Evolutionary conservation across 2,113 vertebrate species (phyloP), one percentile per base, ranked within the genome.

Genomic region (Sitta europaea): DNA sequence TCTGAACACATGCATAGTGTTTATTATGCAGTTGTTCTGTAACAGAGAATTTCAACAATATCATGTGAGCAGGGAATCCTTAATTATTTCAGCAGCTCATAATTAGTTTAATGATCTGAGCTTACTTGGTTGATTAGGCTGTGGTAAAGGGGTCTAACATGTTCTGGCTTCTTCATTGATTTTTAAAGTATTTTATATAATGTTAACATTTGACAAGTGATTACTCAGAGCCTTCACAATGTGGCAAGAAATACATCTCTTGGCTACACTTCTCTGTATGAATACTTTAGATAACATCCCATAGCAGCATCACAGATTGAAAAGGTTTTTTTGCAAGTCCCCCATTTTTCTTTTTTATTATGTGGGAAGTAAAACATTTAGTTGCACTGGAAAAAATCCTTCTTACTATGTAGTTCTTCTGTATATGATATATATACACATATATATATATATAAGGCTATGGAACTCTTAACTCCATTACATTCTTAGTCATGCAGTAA

Each of bases 31-130:
- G 29, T 90, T 94, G 63, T 78, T 86, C 74, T 78, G 63, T 71
- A 84, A 81, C 21, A 67, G 83, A 84, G 68, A 89, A 90, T 88
- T 96, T 63, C 75, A 86, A 57, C 81, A 88, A 48, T 67, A 84
- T 72, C 59, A 83, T 1, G 1, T 86, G 74, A 94, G 77, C 76
- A 94, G 75, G 71, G 58, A 96, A 77, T 86, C 55, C 53, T 88
- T 95, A 94, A 90, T 92, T 96, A 86, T 87, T 92, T 91, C 0
- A 3, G 55, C 4, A 3, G 48, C 80, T 94, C 51, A 36, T 91
- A 91, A 92, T 95, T 94, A 86, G 72, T 86, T 95, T 92, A 77
- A 96, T 63, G 43, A 90, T 80, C 70, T 86, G 77, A 91, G 45
- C 17, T 80, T 72, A 45, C 35, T 91, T 94, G 62, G 43, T 70